These are phyloP conservation scores for Chiloscyllium punctatum DNA, from an alignment of 2,797 vertebrate species.

Conservation along the genomic window DNA sequence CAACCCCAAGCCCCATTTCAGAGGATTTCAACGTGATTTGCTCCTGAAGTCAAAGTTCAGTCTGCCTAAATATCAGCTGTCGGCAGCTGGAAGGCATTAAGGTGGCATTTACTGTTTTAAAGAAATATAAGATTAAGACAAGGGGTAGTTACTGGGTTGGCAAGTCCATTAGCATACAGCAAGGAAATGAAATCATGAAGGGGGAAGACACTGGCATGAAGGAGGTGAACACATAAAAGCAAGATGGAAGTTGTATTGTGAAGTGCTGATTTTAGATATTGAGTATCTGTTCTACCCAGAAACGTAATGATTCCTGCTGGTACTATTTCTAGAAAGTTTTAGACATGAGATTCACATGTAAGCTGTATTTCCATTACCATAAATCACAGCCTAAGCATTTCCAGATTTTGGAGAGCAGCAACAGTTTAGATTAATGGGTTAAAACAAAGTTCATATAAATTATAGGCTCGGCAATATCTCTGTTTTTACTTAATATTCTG, in stretches of 20 bases:
- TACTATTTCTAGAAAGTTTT: not conserved
- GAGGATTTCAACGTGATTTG: slow-evolving; percentile 10
- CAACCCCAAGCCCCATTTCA: slow-evolving; percentile 29
- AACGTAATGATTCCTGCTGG: not conserved
- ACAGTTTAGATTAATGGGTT: not conserved
- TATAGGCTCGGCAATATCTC: too few species aligned
- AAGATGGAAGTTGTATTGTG: not conserved
- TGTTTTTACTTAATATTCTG: not conserved
- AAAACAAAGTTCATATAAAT: not conserved
- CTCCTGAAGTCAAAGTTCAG: slow-evolving; percentile 30
- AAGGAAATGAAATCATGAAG: not conserved
- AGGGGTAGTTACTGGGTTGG: not conserved
- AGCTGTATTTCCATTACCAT: not conserved
- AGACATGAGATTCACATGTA: not conserved
- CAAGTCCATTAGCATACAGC: not conserved
- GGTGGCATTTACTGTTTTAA: slow-evolving; percentile 36
- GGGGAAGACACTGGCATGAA: not conserved
- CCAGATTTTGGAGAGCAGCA: not conserved
- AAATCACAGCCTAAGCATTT: not conserved
- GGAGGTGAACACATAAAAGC: not conserved
- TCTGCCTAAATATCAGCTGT: not conserved
- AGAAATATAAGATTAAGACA: slow-evolving; percentile 32
- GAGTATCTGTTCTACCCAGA: not conserved
- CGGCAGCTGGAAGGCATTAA: slow-evolving; percentile 34
- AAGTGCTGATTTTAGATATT: not conserved